Conservation (phyloP, 2,888 invertebrate species). For the Brachycybe producta region DNA sequence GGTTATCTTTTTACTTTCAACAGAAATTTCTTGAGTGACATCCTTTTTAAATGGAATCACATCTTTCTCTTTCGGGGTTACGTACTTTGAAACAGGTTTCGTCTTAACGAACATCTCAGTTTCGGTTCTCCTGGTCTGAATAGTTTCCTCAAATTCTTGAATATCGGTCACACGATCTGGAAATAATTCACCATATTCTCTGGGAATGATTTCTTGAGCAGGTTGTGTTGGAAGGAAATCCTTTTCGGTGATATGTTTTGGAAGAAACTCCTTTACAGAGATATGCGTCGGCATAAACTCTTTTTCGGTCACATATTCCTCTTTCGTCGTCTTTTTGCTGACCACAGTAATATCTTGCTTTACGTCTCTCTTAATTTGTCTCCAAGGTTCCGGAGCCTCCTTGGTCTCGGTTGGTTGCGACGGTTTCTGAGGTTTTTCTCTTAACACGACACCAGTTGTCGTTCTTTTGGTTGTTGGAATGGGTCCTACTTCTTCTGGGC, state of each 20-base stretch:
- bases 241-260: conserved; percentile 6
- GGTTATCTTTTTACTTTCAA: background rate
- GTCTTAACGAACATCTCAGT: background rate
- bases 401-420: background rate
- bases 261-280: conserved; percentile 2
- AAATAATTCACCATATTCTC: too few relatives aligned
- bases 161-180: too few relatives aligned
- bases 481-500: too few relatives aligned
- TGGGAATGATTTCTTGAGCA: background rate
- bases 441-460: too few relatives aligned
- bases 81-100: too few relatives aligned
- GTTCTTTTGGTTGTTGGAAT: too few relatives aligned
- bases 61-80: conserved; percentile 3
- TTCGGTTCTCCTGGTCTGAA: background rate
- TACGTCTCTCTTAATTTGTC: background rate
- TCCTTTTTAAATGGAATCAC: background rate
- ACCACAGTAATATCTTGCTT: conserved; percentile 3
- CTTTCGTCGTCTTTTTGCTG: conserved; percentile 1
- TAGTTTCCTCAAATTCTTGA: too few relatives aligned
- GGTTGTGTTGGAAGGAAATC: background rate
- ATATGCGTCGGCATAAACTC: background rate
- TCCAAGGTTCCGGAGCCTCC: background rate
- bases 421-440: background rate
- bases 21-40: background rate
- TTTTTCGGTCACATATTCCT: conserved; percentile 5